A percentile compares a stretch with the other conserved stretches of the same genome.
Conservation (phyloP, 2,113 vertebrate species). For the Phodopus roborovskii region DNA sequence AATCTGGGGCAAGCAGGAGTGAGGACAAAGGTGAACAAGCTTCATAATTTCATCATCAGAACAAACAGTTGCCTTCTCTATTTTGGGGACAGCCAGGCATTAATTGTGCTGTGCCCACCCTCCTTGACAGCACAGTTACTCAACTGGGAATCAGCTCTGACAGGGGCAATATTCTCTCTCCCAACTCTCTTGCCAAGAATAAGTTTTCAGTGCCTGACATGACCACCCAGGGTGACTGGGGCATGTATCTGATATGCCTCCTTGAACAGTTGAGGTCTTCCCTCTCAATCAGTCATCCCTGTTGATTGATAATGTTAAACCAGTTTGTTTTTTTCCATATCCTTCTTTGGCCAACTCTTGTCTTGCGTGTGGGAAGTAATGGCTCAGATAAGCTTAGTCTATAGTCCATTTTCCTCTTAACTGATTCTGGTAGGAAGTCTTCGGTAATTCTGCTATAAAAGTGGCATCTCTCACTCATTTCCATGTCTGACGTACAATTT, state of each 20-base stretch:
- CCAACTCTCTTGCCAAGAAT: slow-evolving; percentile 47
- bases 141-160: neutral
- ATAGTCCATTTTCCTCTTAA: slow-evolving; percentile 9
- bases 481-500: neutral
- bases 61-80: neutral
- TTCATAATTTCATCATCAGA: neutral
- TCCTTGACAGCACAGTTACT: neutral
- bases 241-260: slow-evolving; percentile 20
- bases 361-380: slow-evolving; percentile 17
- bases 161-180: neutral
- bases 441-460: slow-evolving; percentile 14
- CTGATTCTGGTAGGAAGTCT: neutral
- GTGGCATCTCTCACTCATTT: slow-evolving; percentile 1
- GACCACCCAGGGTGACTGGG: slow-evolving; percentile 29
- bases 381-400: neutral
- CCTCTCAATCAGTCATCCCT: neutral
- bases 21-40: neutral
- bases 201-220: slow-evolving; percentile 25
- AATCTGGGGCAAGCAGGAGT: neutral
- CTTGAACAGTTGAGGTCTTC: neutral
- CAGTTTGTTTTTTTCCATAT: neutral
- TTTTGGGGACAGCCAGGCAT: neutral
- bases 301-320: neutral
- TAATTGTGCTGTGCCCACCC: neutral
- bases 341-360: neutral